Base-by-base conservation (phyloP, 2,888 invertebrate genomes). In the Meloe dianella region DNA sequence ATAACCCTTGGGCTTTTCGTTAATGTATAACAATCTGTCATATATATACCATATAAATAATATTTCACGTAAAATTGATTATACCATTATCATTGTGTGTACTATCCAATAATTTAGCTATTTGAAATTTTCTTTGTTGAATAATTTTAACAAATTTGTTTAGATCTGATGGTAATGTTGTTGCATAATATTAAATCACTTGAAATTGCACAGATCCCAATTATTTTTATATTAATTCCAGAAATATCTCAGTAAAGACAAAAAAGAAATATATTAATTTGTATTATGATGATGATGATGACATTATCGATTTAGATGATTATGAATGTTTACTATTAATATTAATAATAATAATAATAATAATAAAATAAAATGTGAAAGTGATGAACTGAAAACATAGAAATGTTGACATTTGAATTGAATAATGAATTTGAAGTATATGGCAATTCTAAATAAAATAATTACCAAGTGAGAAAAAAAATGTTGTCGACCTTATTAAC, bases 321-420 rank as follows among this genome's bases (percentile, higher is more conserved):
- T 41, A 41, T 41, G n/a, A 41, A 41, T n/a, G 20, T 47, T 47
- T 47, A 20, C 20, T 47, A 3, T 20, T 22, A 22, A 22, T 10
- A n/a, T n/a, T n/a, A n/a, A n/a, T n/a, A n/a, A n/a, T n/a, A n/a
- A n/a, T n/a, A n/a, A n/a, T 51, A 24, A 51, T 22, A 9, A 51
- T 51, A 51, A 51, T 51, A 24, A 51, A 51, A 22, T 51, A 22
- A 51, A 51, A 51, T 51, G 51, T 51, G 51, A 51, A 51, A 51
- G 51, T 51, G 24, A 51, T 51, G 12, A 51, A 24, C 24, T 51
- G 10, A 12, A 22, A 22, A 51, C 5, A 51, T 10, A 24, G 22
- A 51, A 51, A 51, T 51, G 12, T 51, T 51, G 51, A 51, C 51
- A 51, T 51, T 51, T 24, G 24, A 51, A 12, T 20, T 47, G 20